Evolutionary conservation across 35 echinoderm and acorn worm genomes (phyloP).

Genomic region (Apostichopus californicus): DNA sequence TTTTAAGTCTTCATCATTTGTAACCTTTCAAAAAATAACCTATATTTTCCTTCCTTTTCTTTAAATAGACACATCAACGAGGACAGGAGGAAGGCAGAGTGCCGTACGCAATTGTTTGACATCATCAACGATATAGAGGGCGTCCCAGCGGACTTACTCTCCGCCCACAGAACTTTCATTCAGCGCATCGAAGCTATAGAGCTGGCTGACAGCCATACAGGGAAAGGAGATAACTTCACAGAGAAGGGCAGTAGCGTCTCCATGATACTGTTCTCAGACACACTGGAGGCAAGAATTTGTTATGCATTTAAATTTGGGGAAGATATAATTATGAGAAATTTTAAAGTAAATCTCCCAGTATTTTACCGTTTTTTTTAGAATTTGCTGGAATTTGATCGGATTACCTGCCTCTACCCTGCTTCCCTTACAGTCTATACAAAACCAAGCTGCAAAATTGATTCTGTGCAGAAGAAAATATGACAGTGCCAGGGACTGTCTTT

Average conservation of each 20-base stretch:
- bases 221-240: constrained; percentile 86
- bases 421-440: too few relatives aligned
- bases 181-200: constrained; percentile 73
- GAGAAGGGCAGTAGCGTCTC: constrained; percentile 85
- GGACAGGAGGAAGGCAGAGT: constrained; percentile 86
- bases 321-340: too few relatives aligned
- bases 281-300: constrained; percentile 76
- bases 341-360: too few relatives aligned
- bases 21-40: too few relatives aligned
- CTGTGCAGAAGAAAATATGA: too few relatives aligned
- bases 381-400: too few relatives aligned
- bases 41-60: neutral
- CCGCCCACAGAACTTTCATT: constrained; percentile 90
- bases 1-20: too few relatives aligned
- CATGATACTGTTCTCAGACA: constrained; percentile 96
- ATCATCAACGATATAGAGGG: constrained; percentile 98
- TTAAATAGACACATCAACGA: constrained; percentile 84
- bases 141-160: constrained; percentile 86
- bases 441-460: too few relatives aligned
- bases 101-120: constrained; percentile 97
- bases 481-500: too few relatives aligned
- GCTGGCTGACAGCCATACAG: constrained; percentile 72
- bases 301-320: too few relatives aligned
- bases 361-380: too few relatives aligned
- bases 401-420: too few relatives aligned